phyloP scores from a whole-genome alignment of 2,888 invertebrate species.

The Crossocerus cetratus region DNA sequence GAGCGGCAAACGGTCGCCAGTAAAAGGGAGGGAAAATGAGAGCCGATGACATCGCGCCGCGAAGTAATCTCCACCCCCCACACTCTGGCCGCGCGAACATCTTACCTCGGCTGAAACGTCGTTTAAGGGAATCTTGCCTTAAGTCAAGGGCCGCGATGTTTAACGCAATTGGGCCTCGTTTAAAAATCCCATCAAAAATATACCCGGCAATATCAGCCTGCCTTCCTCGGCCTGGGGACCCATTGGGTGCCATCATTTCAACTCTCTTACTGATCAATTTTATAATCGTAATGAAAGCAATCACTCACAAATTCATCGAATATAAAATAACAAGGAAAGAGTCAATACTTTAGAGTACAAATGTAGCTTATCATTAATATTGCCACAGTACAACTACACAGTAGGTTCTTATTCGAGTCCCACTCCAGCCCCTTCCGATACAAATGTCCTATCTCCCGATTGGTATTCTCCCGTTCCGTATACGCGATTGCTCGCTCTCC shows the following conservation, averaged over 20 bases:
- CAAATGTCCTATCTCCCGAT: too few relatives aligned
- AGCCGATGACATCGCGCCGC: background rate
- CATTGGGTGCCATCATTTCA: constrained; percentile 37
- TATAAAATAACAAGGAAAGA: too few relatives aligned
- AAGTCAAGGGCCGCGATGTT: constrained; percentile 62
- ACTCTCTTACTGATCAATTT: too few relatives aligned
- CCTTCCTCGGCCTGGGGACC: constrained; percentile 6
- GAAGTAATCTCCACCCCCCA: background rate
- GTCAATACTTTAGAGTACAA: too few relatives aligned
- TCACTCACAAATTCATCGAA: too few relatives aligned
- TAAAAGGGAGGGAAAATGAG: constrained; percentile 1
- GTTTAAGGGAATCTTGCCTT: constrained; percentile 70
- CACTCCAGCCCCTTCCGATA: too few relatives aligned
- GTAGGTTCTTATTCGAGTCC: too few relatives aligned
- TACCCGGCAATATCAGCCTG: constrained; percentile 57
- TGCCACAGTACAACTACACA: too few relatives aligned
- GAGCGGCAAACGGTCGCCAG: background rate
- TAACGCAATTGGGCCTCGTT: constrained; percentile 76
- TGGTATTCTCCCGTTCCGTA: too few relatives aligned
- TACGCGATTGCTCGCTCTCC: too few relatives aligned
- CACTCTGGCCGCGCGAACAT: background rate
- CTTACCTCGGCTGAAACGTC: constrained; percentile 58
- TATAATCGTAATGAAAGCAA: too few relatives aligned
- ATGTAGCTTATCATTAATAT: too few relatives aligned
- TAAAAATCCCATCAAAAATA: constrained; percentile 76